Evolutionary conservation across 2,888 invertebrate genomes (phyloP).

Genomic region (Nesidiocoris tenuis): DNA sequence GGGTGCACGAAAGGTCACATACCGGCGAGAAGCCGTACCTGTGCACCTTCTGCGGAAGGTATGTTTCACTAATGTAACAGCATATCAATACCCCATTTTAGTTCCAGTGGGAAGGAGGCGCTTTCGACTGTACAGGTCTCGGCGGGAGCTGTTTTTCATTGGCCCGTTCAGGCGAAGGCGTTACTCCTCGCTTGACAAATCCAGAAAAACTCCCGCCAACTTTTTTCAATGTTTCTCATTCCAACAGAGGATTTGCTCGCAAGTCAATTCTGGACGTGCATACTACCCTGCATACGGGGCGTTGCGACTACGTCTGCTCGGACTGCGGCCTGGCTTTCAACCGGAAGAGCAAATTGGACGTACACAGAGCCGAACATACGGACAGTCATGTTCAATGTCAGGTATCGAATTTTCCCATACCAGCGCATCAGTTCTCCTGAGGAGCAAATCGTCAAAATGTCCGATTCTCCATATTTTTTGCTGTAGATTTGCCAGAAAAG

Average conservation of each 20-base stretch:
- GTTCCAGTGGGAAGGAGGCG: too few relatives aligned
- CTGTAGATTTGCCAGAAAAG: slow-evolving; percentile 47
- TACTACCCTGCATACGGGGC: slow-evolving; percentile 48
- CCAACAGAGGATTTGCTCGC: slow-evolving; percentile 46
- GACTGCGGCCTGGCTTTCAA: slow-evolving; percentile 48
- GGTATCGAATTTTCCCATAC: slow-evolving; percentile 23
- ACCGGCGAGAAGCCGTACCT: slow-evolving; percentile 48
- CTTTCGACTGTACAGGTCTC: too few relatives aligned
- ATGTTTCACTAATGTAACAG: too few relatives aligned
- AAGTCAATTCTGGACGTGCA: slow-evolving; percentile 49
- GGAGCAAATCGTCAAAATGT: neutral
- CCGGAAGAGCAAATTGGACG: slow-evolving; percentile 48
- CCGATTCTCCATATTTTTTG: neutral
- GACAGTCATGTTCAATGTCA: slow-evolving; percentile 40
- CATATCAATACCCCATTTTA: too few relatives aligned
- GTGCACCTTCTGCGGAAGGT: slow-evolving; percentile 47
- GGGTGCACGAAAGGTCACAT: slow-evolving; percentile 47
- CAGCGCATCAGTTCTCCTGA: neutral
- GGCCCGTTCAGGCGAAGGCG: too few relatives aligned
- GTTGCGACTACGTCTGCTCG: slow-evolving; percentile 46
- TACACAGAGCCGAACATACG: slow-evolving; percentile 47
- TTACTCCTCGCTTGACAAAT: too few relatives aligned
- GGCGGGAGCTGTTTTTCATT: too few relatives aligned
- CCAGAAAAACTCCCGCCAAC: too few relatives aligned
- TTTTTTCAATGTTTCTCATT: too few relatives aligned